Percentiles rank a stretch among this genome's conserved stretches.
These are phyloP conservation scores for Cryptophagus acutangulus DNA, from an alignment of 2,888 invertebrate genomes.

Conservation along the genomic window DNA sequence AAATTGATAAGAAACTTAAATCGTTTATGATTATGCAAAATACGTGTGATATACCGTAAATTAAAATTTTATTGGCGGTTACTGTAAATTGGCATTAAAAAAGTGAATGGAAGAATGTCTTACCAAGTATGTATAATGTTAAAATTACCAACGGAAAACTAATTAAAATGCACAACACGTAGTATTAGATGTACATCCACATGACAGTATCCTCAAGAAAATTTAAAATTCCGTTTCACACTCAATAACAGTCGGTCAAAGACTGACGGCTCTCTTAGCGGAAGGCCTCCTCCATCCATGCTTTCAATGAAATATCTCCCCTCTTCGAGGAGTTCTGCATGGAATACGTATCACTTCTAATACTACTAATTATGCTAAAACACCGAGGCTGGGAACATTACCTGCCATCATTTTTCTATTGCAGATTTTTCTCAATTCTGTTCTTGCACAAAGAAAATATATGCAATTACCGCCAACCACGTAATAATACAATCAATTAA, in stretches of 20 bases:
- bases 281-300: constrained; percentile 25
- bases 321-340: constrained; percentile 11
- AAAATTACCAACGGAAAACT: constrained; percentile 7
- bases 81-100: too few relatives aligned
- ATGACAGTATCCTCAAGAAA: constrained; percentile 14
- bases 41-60: too few relatives aligned
- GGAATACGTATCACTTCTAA: constrained; percentile 20
- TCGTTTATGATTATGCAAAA: too few relatives aligned
- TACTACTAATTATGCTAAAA: constrained; percentile 21
- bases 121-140: neutral
- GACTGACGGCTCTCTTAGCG: constrained; percentile 33
- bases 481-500: neutral
- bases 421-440: neutral
- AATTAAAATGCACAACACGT: constrained; percentile 12
- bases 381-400: neutral
- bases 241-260: constrained; percentile 32
- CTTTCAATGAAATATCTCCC: constrained; percentile 36
- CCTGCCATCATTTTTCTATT: neutral
- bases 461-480: neutral
- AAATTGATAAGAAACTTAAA: too few relatives aligned
- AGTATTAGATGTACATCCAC: constrained; percentile 21
- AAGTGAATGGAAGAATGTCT: too few relatives aligned
- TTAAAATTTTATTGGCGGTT: too few relatives aligned
- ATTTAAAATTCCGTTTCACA: constrained; percentile 20
- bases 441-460: constrained; percentile 1